A percentile compares a stretch with the other conserved stretches of the same genome.
Evolutionary conservation across 1,140 invertebrate genomes (phyloP).

Genomic region (Drosophila sp.): DNA sequence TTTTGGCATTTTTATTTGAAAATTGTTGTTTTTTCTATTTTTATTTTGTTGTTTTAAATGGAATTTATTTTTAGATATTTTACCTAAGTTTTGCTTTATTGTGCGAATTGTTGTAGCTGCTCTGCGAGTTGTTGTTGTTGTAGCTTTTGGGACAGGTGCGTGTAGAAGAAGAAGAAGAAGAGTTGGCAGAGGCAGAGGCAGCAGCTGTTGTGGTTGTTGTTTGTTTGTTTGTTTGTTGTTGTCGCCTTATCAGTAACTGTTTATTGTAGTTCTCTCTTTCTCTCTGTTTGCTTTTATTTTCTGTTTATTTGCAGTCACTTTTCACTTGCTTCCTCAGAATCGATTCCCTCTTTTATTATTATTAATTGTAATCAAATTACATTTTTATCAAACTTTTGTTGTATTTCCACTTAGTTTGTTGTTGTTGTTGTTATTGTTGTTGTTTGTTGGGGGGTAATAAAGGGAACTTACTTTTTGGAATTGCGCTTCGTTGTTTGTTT

Average conservation of each 20-base stretch:
- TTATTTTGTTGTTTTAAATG: slow-evolving; percentile 65
- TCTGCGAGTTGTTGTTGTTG: slow-evolving; percentile 26
- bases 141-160: slow-evolving; percentile 50
- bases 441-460: slow-evolving; percentile 7
- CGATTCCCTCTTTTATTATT: not conserved
- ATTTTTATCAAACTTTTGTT: slow-evolving; percentile 23
- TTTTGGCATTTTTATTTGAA: slow-evolving; percentile 33
- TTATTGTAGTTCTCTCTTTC: slow-evolving; percentile 29
- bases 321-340: slow-evolving; percentile 24
- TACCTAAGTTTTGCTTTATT: slow-evolving; percentile 81
- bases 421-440: slow-evolving; percentile 10
- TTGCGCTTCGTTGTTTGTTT: slow-evolving; percentile 84
- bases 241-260: slow-evolving; percentile 54
- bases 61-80: slow-evolving; percentile 84
- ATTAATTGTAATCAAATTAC: slow-evolving; percentile 4
- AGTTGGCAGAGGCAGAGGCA: slow-evolving; percentile 39
- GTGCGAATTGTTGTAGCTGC: slow-evolving; percentile 55
- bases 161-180: slow-evolving; percentile 41
- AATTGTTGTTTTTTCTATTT: slow-evolving; percentile 43
- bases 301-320: slow-evolving; percentile 26
- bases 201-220: slow-evolving; percentile 51
- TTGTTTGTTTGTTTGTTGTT: slow-evolving; percentile 28
- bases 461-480: slow-evolving; percentile 84
- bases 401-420: slow-evolving; percentile 1
- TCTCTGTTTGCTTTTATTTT: not conserved